These are phyloP conservation scores for Saccostrea echinata DNA, from an alignment of 1,140 invertebrate species.

Conservation along the genomic window DNA sequence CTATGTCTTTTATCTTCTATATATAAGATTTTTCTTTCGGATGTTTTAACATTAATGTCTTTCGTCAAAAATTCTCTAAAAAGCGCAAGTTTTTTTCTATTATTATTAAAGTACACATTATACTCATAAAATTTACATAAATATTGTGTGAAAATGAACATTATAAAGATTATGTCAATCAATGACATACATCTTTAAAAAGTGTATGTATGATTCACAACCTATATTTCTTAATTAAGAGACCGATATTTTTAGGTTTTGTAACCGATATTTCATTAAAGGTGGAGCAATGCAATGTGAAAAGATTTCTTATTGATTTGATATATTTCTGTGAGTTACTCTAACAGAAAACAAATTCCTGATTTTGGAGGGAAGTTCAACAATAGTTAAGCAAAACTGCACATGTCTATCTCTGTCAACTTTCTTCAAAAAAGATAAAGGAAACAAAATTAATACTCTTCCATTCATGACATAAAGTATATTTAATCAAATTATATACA, in stretches of 20 bases:
- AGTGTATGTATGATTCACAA: constrained; percentile 2
- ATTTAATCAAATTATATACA: no score
- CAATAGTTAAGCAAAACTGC: no score
- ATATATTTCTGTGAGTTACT: not conserved
- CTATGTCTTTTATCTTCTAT: constrained; percentile 2
- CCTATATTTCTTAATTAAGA: not conserved
- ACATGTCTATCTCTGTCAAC: no score
- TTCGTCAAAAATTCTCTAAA: constrained; percentile 1
- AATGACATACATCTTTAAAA: constrained; percentile 9
- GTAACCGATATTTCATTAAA: no score
- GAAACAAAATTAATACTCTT: no score
- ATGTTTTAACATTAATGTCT: constrained; percentile 13
- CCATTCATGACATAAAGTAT: no score
- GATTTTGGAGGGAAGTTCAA: constrained; percentile 29
- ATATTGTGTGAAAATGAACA: not conserved
- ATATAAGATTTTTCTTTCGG: not conserved
- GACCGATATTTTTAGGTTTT: not conserved
- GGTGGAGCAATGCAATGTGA: not conserved
- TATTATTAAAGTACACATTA: constrained; percentile 2
- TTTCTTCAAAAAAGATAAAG: no score
- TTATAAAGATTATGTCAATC: not conserved
- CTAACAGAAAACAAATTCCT: constrained; percentile 11
- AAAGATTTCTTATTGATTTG: not conserved
- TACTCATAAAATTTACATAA: constrained; percentile 13
- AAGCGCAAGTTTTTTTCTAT: not conserved